Percentiles rank a stretch among this genome's conserved stretches.
Conservation (phyloP, 2,797 vertebrate genomes). For the Morus bassanus region DNA sequence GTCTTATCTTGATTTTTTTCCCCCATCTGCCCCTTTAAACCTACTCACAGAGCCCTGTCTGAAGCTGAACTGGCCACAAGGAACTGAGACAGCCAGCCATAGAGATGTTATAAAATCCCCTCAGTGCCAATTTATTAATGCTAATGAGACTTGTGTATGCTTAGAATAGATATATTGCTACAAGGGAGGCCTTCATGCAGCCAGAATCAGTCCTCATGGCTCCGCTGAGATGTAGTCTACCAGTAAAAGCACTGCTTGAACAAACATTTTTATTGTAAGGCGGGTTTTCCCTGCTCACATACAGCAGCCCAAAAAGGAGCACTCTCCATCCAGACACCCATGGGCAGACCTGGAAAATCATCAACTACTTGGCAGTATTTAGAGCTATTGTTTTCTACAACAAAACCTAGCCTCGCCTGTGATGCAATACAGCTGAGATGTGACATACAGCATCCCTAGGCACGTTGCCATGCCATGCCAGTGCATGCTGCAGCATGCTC, state of each 20-base stretch:
- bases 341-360: not conserved
- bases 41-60: not conserved
- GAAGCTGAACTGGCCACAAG: not conserved
- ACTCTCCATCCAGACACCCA: not conserved
- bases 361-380: not conserved
- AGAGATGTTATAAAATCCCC: constrained; percentile 31
- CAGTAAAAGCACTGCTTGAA: not conserved
- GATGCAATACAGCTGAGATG: fast-evolving
- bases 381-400: not conserved
- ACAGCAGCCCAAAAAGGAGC: not conserved
- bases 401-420: fast-evolving
- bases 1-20: not conserved
- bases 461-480: fast-evolving
- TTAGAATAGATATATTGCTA: constrained; percentile 34
- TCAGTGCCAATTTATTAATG: constrained; percentile 39
- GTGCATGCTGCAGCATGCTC: fast-evolving
- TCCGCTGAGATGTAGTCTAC: constrained; percentile 34
- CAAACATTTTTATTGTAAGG: not conserved
- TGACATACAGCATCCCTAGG: too few relatives aligned
- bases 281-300: not conserved
- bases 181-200: constrained; percentile 7
- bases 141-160: constrained; percentile 1
- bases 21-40: not conserved
- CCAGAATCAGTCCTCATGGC: not conserved
- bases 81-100: not conserved